Evolutionary conservation across 1,140 invertebrate genomes (phyloP).

Genomic region (Lysiphlebus fabarum): DNA sequence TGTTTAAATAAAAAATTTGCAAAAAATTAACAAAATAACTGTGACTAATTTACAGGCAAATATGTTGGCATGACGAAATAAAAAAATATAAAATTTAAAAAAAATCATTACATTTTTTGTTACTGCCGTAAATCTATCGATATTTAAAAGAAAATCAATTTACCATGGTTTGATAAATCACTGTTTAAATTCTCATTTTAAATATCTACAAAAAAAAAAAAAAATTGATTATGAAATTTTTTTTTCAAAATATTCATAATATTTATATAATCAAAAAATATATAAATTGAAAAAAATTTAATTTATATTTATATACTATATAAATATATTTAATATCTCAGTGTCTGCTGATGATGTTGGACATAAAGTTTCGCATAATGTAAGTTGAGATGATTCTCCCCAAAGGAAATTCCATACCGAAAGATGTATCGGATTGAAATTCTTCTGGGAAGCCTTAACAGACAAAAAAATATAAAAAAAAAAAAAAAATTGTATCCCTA

Average conservation of each 20-base stretch:
- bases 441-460: slow-evolving; percentile 30
- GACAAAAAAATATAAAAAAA: not conserved
- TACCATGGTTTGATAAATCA: slow-evolving; percentile 26
- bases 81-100: too few species aligned
- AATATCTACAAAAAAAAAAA: too few species aligned
- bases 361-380: too few species aligned
- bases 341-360: too few species aligned
- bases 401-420: slow-evolving; percentile 23
- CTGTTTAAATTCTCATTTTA: not conserved
- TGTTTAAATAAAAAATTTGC: slow-evolving; percentile 2
- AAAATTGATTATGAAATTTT: too few species aligned
- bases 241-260: too few species aligned
- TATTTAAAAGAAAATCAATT: slow-evolving; percentile 44
- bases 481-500: not conserved
- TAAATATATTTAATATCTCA: too few species aligned
- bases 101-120: slow-evolving; percentile 28
- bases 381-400: slow-evolving; percentile 30
- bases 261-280: slow-evolving; percentile 16
- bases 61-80: slow-evolving; percentile 32
- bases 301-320: too few species aligned
- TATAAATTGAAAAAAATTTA: too few species aligned
- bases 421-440: slow-evolving; percentile 31
- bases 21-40: slow-evolving; percentile 28
- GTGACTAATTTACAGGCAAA: slow-evolving; percentile 45
- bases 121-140: slow-evolving; percentile 33